Evolutionary conservation across 1,140 invertebrate genomes (phyloP).

Genomic region (Meloidogyne chitwoodi): DNA sequence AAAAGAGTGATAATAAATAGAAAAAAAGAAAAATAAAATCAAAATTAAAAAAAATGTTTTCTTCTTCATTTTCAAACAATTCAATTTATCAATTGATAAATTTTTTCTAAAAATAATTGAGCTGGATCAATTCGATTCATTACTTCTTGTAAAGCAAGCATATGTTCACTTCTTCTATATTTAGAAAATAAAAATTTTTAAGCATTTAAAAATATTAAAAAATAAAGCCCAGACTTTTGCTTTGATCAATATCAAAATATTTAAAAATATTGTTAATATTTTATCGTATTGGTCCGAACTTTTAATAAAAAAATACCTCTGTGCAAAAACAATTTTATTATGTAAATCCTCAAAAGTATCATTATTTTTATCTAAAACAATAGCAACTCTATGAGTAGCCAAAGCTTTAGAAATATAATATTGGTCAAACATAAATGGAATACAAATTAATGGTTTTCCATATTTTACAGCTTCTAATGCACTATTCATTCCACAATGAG

Average conservation of each 20-base stretch:
- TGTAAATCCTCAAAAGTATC: background rate
- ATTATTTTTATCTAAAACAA: conserved; percentile 1
- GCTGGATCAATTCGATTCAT: background rate
- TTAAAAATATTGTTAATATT: no score
- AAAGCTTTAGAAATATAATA: conserved; percentile 25
- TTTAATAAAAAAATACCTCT: no score
- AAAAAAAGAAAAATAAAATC: no score
- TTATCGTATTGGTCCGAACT: no score
- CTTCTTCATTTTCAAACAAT: no score
- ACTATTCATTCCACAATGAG: conserved; percentile 72
- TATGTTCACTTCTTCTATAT: background rate
- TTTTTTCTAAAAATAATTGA: background rate
- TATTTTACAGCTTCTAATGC: conserved; percentile 77
- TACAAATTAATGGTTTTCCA: conserved; percentile 73
- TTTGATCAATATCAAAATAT: no score
- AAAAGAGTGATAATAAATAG: no score
- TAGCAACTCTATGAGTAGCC: conserved; percentile 3
- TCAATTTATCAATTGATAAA: background rate
- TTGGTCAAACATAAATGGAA: conserved; percentile 62
- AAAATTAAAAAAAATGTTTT: no score
- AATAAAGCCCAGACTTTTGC: no score
- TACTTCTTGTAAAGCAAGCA: background rate
- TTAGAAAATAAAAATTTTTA: background rate
- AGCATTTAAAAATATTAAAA: no score
- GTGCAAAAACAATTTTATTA: background rate